Conservation (phyloP, 2,888 invertebrate genomes). For the Melitaea athalia region DNA sequence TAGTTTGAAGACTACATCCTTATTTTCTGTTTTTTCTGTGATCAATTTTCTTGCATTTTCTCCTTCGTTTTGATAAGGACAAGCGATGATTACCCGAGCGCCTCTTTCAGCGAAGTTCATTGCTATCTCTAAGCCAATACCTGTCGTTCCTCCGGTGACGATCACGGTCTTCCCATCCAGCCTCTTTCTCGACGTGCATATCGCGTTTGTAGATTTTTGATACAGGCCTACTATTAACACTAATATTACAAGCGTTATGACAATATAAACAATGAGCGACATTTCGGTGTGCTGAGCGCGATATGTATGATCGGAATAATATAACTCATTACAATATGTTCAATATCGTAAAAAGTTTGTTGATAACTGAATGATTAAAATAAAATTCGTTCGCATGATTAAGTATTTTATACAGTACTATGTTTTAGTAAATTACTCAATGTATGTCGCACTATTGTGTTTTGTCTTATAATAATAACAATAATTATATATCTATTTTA, state of each 20-base stretch:
- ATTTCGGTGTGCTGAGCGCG: not conserved
- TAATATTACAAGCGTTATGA: slow-evolving; percentile 11
- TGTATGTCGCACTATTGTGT: too few species aligned
- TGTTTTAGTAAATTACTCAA: too few species aligned
- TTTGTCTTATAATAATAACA: too few species aligned
- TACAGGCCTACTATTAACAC: slow-evolving; percentile 54
- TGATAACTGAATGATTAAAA: too few species aligned
- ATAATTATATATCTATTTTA: too few species aligned
- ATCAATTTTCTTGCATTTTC: slow-evolving; percentile 81
- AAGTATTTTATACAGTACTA: too few species aligned
- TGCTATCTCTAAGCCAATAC: slow-evolving; percentile 68
- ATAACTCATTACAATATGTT: too few species aligned
- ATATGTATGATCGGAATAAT: not conserved
- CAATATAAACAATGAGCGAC: slow-evolving; percentile 7
- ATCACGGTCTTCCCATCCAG: slow-evolving; percentile 58
- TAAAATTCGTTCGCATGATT: too few species aligned
- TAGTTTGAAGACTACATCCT: slow-evolving; percentile 86
- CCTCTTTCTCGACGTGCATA: slow-evolving; percentile 48
- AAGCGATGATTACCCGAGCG: slow-evolving; percentile 68
- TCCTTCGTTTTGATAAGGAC: slow-evolving; percentile 67
- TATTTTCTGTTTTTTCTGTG: slow-evolving; percentile 84
- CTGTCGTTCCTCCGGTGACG: slow-evolving; percentile 70
- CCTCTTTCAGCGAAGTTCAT: slow-evolving; percentile 66
- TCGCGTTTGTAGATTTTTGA: slow-evolving; percentile 60
- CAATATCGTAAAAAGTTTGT: too few species aligned